These are phyloP conservation scores for Neosalanx taihuensis DNA, from an alignment of 2,797 vertebrate genomes.

Conservation along the genomic window DNA sequence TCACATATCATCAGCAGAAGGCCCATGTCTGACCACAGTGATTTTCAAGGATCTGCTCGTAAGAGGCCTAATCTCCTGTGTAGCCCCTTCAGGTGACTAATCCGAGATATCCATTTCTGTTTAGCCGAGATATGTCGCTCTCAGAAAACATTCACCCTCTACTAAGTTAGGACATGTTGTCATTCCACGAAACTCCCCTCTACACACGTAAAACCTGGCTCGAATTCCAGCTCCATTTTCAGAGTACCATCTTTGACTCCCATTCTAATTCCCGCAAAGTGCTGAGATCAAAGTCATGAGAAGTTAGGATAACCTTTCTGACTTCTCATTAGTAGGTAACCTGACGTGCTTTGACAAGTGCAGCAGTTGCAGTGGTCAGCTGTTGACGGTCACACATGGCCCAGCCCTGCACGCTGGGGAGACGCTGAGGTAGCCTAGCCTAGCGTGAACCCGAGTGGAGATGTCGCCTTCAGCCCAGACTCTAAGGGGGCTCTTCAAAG, in stretches of 20 bases:
- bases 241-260: conserved; percentile 38
- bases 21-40: conserved; percentile 29
- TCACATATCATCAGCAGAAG: conserved; percentile 35
- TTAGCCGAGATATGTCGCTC: conserved; percentile 37
- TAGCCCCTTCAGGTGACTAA: conserved; percentile 34
- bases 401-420: conserved; percentile 21
- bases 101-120: conserved; percentile 47
- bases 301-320: conserved; percentile 78
- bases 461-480: conserved; percentile 77
- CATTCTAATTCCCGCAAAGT: conserved; percentile 51
- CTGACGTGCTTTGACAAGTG: conserved; percentile 79
- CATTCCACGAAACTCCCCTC: conserved; percentile 30
- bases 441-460: conserved; percentile 67
- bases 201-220: conserved; percentile 37
- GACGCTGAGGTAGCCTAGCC: conserved; percentile 50
- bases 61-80: conserved; percentile 34
- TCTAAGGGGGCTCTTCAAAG: conserved; percentile 78
- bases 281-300: conserved; percentile 62
- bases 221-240: conserved; percentile 44
- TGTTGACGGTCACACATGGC: conserved; percentile 72
- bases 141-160: conserved; percentile 39
- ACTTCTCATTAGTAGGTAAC: conserved; percentile 82
- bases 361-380: conserved; percentile 77
- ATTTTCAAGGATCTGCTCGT: conserved; percentile 36
- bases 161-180: conserved; percentile 46